Base-by-base conservation (phyloP, 1,140 invertebrate species). In the Aphidius gifuensis region DNA sequence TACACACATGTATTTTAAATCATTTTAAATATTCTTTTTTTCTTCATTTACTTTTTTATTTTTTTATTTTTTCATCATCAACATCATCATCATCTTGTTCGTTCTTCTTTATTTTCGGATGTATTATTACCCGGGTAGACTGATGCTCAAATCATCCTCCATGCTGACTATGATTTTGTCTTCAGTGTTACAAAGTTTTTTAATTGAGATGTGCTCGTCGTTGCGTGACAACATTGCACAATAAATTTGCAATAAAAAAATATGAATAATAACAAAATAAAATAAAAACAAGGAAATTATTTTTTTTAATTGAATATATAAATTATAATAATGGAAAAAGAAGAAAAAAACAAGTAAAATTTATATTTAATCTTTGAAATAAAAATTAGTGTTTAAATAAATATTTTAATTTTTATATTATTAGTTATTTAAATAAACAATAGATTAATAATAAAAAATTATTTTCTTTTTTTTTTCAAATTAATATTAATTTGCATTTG, bases 81-180 rank as follows among this genome's bases (percentile, higher is more conserved):
- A 23, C 23, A 23, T 23, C 23, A 23, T 23, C 23, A 23, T 23
- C 23, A 23, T 23, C 23, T 2, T 23, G 1, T 2, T 23, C 23
- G 3, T 23, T 23, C 23, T 23, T 23, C 23, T 23, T 23, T 23
- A 23, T 55, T 40, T 43, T n/a, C 11, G 40, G 40, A 40, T n/a
- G 53, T 55, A 55, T 55, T 55, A 55, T 55, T 55, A 55, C 16
- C 43, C 53, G 43, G 16, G 23, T 23, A n/a, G n/a, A n/a, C n/a
- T n/a, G n/a, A 23, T 23, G 1, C 23, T 23, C 23, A 23, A 23
- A 23, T 23, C 1, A 23, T 23, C 23, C 23, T 23, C 23, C 23
- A 23, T 23, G 23, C 23, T 23, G 23, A 23, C 23, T 23, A 23
- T 23, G 23, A 23, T 23, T 23, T 23, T 23, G 23, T 23, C 23